Evolutionary conservation across 2,888 invertebrate genomes (phyloP).

Genomic region (Glyphotaelius pellucidus): DNA sequence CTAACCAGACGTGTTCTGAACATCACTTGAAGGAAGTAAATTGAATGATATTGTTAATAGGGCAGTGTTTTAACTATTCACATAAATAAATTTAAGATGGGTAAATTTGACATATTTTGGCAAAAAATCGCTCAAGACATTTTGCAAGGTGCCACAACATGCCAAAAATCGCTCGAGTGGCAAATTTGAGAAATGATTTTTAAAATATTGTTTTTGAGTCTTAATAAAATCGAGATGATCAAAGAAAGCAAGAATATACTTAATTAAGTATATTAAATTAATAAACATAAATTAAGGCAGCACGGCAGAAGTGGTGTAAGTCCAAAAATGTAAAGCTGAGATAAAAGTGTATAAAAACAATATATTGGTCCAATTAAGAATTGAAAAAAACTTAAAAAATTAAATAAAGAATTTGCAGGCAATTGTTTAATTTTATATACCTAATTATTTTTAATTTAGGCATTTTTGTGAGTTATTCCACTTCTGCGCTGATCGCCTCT

Average conservation of each 20-base stretch:
- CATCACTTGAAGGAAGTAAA: neutral
- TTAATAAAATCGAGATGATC: neutral
- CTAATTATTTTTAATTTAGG: neutral
- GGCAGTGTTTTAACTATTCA: neutral
- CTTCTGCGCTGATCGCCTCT: neutral
- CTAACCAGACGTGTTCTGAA: neutral
- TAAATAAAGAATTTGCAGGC: neutral
- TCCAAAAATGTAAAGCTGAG: neutral
- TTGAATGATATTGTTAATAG: neutral
- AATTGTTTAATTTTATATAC: neutral
- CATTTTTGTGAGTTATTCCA: neutral
- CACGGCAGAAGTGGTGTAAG: neutral
- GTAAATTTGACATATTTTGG: too few relatives aligned
- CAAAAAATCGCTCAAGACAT: too few relatives aligned
- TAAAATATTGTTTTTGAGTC: neutral
- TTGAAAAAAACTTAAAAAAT: neutral
- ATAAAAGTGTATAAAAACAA: neutral
- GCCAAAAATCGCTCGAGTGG: neutral
- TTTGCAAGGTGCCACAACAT: too few relatives aligned
- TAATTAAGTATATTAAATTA: slow-evolving; percentile 3
- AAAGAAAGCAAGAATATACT: neutral
- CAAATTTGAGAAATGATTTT: neutral
- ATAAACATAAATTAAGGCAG: neutral
- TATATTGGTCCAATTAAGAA: neutral
- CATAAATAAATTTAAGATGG: neutral